Evolutionary conservation across 1,140 invertebrate species (phyloP).

Genomic region (Drosophila malerkotliana): DNA sequence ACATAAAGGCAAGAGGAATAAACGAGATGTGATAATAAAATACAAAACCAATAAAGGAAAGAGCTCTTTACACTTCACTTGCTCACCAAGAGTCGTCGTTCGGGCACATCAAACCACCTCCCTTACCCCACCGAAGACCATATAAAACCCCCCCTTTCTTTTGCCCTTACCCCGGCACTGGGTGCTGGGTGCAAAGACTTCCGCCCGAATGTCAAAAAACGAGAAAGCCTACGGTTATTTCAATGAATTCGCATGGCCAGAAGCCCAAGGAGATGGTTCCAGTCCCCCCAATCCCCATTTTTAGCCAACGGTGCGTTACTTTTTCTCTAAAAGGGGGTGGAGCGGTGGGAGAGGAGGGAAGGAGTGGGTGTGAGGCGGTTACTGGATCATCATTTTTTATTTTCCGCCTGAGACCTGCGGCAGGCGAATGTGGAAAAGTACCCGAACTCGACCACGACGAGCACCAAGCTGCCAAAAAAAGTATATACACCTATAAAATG

Average conservation of each 20-base stretch:
- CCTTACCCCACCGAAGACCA: background rate
- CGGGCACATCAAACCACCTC: conserved; percentile 5
- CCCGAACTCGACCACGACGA: conserved; percentile 45
- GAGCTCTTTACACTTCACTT: conserved; percentile 83
- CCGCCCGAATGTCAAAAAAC: conserved; percentile 55
- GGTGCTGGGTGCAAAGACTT: conserved; percentile 48
- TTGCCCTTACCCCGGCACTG: conserved; percentile 23
- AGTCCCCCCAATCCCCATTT: background rate
- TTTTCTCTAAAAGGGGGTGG: background rate
- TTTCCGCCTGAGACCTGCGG: conserved; percentile 67
- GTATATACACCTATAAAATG: conserved; percentile 1
- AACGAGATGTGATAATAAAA: conserved; percentile 83
- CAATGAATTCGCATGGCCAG: conserved; percentile 56
- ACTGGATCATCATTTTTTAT: conserved; percentile 83
- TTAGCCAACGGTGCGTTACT: conserved; percentile 59
- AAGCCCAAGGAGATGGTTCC: conserved; percentile 9
- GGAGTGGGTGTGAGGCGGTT: conserved; percentile 1
- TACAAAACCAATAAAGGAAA: conserved; percentile 84
- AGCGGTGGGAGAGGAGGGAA: background rate
- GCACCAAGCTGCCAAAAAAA: conserved; percentile 30
- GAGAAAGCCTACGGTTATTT: conserved; percentile 73
- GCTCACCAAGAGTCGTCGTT: conserved; percentile 76
- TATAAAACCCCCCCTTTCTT: conserved; percentile 4
- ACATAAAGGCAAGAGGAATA: conserved; percentile 57
- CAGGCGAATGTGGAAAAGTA: conserved; percentile 64